These are phyloP conservation scores for Neoaliturus tenellus DNA, from an alignment of 2,888 invertebrate genomes.

Conservation along the genomic window DNA sequence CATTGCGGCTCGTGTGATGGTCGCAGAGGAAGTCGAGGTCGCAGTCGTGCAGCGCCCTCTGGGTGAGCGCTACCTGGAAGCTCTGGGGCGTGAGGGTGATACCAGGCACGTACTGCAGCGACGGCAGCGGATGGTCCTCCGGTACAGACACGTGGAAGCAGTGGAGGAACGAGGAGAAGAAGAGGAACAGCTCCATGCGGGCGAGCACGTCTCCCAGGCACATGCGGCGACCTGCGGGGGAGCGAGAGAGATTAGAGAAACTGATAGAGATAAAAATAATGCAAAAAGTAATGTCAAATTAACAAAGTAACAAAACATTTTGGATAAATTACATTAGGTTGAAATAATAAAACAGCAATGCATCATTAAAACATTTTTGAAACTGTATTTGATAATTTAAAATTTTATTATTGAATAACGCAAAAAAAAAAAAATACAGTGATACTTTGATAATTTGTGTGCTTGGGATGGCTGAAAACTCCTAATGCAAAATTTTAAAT, in stretches of 20 bases:
- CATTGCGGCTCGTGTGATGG: constrained; percentile 54
- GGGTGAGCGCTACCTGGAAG: constrained; percentile 79
- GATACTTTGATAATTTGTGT: too few species aligned
- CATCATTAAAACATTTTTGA: too few species aligned
- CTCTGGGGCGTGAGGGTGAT: constrained; percentile 90
- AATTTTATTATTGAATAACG: too few species aligned
- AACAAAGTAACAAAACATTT: neutral
- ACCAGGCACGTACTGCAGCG: constrained; percentile 87
- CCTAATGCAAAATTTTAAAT: too few species aligned
- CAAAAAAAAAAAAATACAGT: too few species aligned
- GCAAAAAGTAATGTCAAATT: neutral
- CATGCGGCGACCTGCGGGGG: constrained; percentile 81
- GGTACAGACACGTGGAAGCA: constrained; percentile 85
- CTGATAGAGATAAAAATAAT: too few species aligned
- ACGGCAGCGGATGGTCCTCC: constrained; percentile 83
- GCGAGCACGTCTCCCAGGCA: constrained; percentile 93
- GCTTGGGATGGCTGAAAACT: too few species aligned
- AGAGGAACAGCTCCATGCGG: constrained; percentile 92
- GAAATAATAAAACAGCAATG: too few species aligned
- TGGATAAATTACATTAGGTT: too few species aligned
- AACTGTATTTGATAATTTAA: too few species aligned
- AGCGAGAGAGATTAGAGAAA: neutral
- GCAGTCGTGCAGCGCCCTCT: constrained; percentile 61
- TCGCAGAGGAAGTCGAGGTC: constrained; percentile 61
- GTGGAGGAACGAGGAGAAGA: constrained; percentile 90